phyloP scores from a whole-genome alignment of 2,113 vertebrate species.

The Microcebus lehilahytsara region DNA sequence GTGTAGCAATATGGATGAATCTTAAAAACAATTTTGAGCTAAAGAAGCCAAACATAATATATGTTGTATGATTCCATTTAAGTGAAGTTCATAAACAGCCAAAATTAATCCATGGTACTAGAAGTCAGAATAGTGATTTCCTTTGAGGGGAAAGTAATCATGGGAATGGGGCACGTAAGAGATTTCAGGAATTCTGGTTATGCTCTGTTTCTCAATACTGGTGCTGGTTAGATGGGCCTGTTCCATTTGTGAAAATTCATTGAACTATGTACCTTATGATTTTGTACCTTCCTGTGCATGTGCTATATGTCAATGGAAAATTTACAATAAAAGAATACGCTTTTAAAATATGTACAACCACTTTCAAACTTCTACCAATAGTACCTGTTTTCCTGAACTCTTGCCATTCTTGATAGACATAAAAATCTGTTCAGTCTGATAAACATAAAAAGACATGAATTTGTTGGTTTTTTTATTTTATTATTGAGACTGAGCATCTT shows the following conservation, averaged over 20 bases:
- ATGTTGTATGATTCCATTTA: too few relatives aligned
- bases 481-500: too few relatives aligned
- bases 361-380: too few relatives aligned
- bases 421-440: too few relatives aligned
- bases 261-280: not conserved
- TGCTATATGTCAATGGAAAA: not conserved
- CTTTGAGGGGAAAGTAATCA: not conserved
- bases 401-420: too few relatives aligned
- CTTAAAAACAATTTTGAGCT: too few relatives aligned
- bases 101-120: not conserved
- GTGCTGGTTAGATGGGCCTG: not conserved
- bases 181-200: not conserved
- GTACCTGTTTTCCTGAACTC: too few relatives aligned
- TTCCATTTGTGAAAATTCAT: not conserved
- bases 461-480: too few relatives aligned
- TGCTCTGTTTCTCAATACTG: not conserved
- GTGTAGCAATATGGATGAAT: too few relatives aligned
- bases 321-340: not conserved
- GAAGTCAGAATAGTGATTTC: not conserved
- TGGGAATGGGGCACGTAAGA: not conserved
- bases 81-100: not conserved
- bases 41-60: too few relatives aligned
- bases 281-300: not conserved
- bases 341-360: not conserved
- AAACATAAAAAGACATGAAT: too few relatives aligned